Conservation (phyloP, 64 coral and sea anemone species). For the Montipora foliosa region DNA sequence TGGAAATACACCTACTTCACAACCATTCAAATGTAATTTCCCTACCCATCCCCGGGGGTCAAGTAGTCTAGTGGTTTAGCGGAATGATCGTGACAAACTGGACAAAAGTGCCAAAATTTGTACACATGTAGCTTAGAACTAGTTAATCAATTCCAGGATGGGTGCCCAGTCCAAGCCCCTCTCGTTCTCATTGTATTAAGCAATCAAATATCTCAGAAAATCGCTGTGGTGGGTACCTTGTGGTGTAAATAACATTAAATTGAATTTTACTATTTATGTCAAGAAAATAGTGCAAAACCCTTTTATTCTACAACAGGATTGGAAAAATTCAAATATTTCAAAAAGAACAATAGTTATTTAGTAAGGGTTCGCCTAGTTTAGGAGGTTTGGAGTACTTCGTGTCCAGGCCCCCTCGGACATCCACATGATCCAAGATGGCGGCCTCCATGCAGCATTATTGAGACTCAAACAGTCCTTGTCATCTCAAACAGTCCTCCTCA, state of each 20-base stretch:
- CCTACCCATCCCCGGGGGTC: too few species aligned
- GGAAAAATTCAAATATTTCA: slow-evolving; percentile 26
- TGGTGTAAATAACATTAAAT: slow-evolving; percentile 35
- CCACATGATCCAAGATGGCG: slow-evolving; percentile 11
- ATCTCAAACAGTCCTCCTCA: too few species aligned
- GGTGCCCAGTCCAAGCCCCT: slow-evolving; percentile 42
- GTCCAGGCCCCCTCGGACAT: not conserved
- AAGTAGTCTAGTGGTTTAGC: slow-evolving; percentile 4
- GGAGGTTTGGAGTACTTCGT: slow-evolving; percentile 33
- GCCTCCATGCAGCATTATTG: slow-evolving; percentile 17
- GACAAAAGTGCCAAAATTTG: slow-evolving; percentile 17
- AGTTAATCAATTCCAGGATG: slow-evolving; percentile 42
- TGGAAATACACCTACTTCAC: too few species aligned
- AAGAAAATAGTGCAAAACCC: not conserved
- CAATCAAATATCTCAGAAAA: slow-evolving; percentile 25
- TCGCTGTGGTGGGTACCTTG: slow-evolving; percentile 10
- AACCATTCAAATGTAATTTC: too few species aligned
- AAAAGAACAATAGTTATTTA: slow-evolving; percentile 46
- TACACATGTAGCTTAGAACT: slow-evolving; percentile 12
- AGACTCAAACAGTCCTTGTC: too few species aligned
- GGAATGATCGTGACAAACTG: slow-evolving; percentile 19
- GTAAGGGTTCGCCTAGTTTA: slow-evolving; percentile 8
- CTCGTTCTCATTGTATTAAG: slow-evolving; percentile 37
- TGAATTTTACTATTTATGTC: slow-evolving; percentile 10
- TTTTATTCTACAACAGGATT: slow-evolving; percentile 33